These are phyloP conservation scores for Atta cephalotes DNA, from an alignment of 1,140 invertebrate genomes.

Conservation along the genomic window DNA sequence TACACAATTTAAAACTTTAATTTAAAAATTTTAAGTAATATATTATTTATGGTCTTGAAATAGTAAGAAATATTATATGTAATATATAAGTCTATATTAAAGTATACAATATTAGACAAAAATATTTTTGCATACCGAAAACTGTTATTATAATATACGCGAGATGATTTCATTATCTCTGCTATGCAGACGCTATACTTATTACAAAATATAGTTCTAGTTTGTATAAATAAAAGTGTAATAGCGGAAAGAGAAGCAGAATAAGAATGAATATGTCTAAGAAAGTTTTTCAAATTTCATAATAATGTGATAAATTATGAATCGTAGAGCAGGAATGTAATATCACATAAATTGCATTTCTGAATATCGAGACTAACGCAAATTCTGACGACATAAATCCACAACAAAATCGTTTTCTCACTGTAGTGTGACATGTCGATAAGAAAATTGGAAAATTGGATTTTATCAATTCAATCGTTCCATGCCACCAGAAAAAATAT, in stretches of 20 bases:
- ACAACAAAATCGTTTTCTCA: constrained; percentile 48
- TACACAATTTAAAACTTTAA: too few relatives aligned
- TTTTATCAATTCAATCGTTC: constrained; percentile 59
- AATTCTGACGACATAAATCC: constrained; percentile 45
- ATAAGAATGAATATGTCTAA: constrained; percentile 3
- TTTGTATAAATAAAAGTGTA: neutral
- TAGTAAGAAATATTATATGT: neutral
- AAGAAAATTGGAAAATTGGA: constrained; percentile 75
- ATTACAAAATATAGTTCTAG: neutral
- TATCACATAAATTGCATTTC: constrained; percentile 32
- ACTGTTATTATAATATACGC: neutral
- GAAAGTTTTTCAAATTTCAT: neutral
- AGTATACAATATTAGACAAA: neutral
- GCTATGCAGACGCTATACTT: neutral
- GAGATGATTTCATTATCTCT: neutral
- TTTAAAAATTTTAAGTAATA: neutral
- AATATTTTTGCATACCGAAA: neutral
- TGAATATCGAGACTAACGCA: constrained; percentile 35
- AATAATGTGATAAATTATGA: constrained; percentile 40
- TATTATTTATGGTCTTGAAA: neutral
- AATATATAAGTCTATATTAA: neutral
- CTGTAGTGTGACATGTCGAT: constrained; percentile 33
- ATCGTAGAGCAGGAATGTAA: neutral
- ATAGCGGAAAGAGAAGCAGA: neutral
- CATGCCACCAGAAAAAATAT: constrained; percentile 42